Evolutionary conservation across 2,888 invertebrate genomes (phyloP).

Genomic region (Drosophila neotestacea): DNA sequence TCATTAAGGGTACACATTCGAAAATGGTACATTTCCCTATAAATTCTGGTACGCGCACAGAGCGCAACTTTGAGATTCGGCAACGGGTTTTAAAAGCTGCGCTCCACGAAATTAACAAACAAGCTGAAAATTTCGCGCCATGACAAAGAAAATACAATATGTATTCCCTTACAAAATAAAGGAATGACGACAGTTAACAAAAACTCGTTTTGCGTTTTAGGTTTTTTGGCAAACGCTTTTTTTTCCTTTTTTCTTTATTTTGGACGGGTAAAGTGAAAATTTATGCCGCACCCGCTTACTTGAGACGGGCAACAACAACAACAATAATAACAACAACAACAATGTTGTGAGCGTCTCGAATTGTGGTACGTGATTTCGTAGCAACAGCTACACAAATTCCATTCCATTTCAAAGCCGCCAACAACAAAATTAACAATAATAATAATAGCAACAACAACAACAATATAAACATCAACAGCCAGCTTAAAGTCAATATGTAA

Average conservation of each 20-base stretch:
- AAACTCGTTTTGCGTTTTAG: constrained; percentile 63
- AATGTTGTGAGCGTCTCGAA: constrained; percentile 33
- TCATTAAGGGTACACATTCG: too few species aligned
- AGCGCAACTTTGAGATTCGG: background rate
- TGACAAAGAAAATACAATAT: constrained; percentile 58
- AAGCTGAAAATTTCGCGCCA: constrained; percentile 35
- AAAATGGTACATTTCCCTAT: too few species aligned
- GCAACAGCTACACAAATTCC: constrained; percentile 59
- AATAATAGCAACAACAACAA: constrained; percentile 18
- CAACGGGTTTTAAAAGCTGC: constrained; percentile 13
- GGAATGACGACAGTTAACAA: constrained; percentile 45
- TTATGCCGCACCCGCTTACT: constrained; percentile 69
- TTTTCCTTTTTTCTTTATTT: constrained; percentile 32
- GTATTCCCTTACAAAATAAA: constrained; percentile 48
- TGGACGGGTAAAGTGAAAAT: constrained; percentile 63
- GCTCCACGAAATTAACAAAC: constrained; percentile 27
- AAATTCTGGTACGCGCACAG: constrained; percentile 4
- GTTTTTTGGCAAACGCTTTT: constrained; percentile 56
- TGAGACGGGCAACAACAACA: constrained; percentile 45
- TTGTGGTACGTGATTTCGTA: constrained; percentile 60
- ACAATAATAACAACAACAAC: constrained; percentile 21
- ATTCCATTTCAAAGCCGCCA: constrained; percentile 59
- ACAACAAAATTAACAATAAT: constrained; percentile 37
- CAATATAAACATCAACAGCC: constrained; percentile 15
- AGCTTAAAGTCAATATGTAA: constrained; percentile 54